phyloP scores from a whole-genome alignment of 2,113 vertebrate genomes.

The Motacilla tschutschensis region DNA sequence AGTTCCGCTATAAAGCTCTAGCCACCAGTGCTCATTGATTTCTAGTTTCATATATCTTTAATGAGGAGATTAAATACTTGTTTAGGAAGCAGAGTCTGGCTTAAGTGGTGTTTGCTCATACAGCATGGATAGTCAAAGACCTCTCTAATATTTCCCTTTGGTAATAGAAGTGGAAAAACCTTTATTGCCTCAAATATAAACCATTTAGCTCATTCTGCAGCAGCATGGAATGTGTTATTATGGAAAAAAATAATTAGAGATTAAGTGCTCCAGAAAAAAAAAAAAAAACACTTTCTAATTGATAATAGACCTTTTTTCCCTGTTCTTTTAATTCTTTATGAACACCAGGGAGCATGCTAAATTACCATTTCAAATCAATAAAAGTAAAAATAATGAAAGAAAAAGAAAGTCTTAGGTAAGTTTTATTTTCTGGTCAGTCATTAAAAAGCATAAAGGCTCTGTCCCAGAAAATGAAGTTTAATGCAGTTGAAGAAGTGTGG shows the following conservation, averaged over 20 bases:
- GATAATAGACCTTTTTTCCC: background rate
- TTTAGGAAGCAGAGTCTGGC: conserved; percentile 91
- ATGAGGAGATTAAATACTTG: conserved; percentile 98
- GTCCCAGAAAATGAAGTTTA: background rate
- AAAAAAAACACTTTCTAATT: background rate
- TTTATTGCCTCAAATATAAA: conserved; percentile 45
- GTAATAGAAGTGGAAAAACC: conserved; percentile 55
- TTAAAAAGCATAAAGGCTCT: background rate
- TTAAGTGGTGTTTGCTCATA: conserved; percentile 85
- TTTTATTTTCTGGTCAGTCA: background rate
- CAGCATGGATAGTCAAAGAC: conserved; percentile 76
- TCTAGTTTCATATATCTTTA: conserved; percentile 98
- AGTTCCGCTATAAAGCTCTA: conserved; percentile 84
- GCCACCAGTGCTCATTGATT: conserved; percentile 90
- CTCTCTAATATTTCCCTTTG: conserved; percentile 78
- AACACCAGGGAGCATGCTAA: background rate
- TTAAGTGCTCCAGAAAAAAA: conserved; percentile 29
- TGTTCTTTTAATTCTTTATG: background rate
- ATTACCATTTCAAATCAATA: background rate
- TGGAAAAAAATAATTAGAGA: conserved; percentile 18
- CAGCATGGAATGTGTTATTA: background rate
- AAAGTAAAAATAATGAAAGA: background rate
- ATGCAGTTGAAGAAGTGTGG: background rate
- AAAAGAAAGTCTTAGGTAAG: background rate
- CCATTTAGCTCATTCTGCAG: conserved; percentile 11